A percentile compares a stretch with the other conserved stretches of the same genome.
These are phyloP conservation scores for Dendrocincla fuliginosa DNA, from an alignment of 2,797 vertebrate genomes.

Conservation along the genomic window DNA sequence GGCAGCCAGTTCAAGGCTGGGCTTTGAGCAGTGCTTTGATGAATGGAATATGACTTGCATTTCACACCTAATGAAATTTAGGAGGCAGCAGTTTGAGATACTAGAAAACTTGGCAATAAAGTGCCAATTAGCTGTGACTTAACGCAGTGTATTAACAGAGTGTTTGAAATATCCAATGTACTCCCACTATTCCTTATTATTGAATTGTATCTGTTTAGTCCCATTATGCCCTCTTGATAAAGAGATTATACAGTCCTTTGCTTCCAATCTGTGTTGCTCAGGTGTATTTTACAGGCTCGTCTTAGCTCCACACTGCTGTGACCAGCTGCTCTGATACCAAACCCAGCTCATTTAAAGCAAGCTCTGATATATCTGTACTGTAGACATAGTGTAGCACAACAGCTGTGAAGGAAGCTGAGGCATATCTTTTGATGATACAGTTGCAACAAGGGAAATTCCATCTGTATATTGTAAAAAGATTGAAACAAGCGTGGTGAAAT, in stretches of 20 bases:
- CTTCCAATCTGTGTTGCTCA: not conserved
- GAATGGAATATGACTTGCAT: not conserved
- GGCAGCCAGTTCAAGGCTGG: not conserved
- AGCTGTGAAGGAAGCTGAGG: not conserved
- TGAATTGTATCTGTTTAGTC: not conserved
- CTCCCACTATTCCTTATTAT: not conserved
- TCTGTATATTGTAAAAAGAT: not conserved
- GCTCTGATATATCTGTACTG: not conserved
- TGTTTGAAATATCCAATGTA: not conserved
- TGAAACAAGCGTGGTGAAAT: not conserved
- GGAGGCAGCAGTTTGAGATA: not conserved
- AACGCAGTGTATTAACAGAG: not conserved
- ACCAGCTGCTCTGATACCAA: not conserved
- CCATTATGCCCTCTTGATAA: not conserved
- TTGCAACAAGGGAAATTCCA: not conserved
- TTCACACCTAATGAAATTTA: constrained; percentile 26
- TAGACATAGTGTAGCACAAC: not conserved
- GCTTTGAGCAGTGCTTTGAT: not conserved
- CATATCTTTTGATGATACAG: not conserved
- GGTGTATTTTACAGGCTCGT: not conserved
- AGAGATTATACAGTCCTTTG: not conserved
- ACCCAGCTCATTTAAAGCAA: not conserved
- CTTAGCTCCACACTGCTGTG: not conserved
- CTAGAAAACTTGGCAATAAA: constrained; percentile 29
- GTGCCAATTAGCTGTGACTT: constrained; percentile 32